Percentiles rank a stretch among this genome's conserved stretches.
Conservation (phyloP, 2,888 invertebrate species). For the Odiellus spinosus region DNA sequence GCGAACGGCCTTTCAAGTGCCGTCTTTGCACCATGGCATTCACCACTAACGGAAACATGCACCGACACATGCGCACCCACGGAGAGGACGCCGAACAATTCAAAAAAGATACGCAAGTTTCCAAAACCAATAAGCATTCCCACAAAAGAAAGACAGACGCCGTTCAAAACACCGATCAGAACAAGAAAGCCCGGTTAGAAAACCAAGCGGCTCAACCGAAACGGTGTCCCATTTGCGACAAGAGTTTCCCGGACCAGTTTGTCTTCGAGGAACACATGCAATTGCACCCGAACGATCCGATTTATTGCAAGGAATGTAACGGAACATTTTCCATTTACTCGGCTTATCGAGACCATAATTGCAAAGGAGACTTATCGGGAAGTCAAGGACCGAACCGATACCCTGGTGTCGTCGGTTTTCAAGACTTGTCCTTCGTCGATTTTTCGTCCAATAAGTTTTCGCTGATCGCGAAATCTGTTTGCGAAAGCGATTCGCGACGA, state of each 20-base stretch:
- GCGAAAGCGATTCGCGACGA: slow-evolving; percentile 41
- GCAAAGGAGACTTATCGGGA: slow-evolving; percentile 3
- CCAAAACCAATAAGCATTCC: slow-evolving; percentile 4
- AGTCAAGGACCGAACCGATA: not conserved
- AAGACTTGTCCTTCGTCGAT: slow-evolving; percentile 52
- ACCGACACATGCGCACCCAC: slow-evolving; percentile 60
- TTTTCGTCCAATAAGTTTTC: slow-evolving; percentile 64
- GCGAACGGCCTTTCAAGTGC: slow-evolving; percentile 63
- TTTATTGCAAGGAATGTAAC: slow-evolving; percentile 56
- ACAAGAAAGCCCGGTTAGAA: slow-evolving; percentile 22
- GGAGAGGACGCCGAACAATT: slow-evolving; percentile 24
- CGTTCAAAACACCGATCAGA: slow-evolving; percentile 5
- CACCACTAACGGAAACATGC: slow-evolving; percentile 73
- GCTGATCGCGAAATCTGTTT: slow-evolving; percentile 53
- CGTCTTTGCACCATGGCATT: slow-evolving; percentile 60
- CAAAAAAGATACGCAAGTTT: slow-evolving; percentile 1
- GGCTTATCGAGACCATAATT: slow-evolving; percentile 16
- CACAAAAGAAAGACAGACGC: slow-evolving; percentile 3
- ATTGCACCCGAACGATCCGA: slow-evolving; percentile 46
- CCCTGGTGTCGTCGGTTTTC: slow-evolving; percentile 10
- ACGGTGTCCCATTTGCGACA: slow-evolving; percentile 45
- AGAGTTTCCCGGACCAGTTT: slow-evolving; percentile 43
- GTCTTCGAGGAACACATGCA: slow-evolving; percentile 48
- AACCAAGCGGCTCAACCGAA: slow-evolving; percentile 23
- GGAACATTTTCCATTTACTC: slow-evolving; percentile 51